Conservation (phyloP, 2,888 invertebrate species). For the Lasioglossum villosulum region DNA sequence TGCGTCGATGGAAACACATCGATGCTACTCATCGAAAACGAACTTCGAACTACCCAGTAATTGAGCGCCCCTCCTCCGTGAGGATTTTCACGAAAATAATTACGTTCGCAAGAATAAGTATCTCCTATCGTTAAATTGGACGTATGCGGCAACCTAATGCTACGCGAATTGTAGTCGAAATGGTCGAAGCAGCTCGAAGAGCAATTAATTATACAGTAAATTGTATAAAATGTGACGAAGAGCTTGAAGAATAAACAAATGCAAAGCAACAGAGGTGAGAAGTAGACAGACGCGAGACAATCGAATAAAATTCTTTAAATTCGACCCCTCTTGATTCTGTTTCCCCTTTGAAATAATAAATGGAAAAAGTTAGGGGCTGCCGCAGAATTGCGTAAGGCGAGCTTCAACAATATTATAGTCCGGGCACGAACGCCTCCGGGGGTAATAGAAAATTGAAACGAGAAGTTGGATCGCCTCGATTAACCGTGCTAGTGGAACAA, state of each 20-base stretch:
- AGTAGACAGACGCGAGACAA: background rate
- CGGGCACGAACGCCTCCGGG: background rate
- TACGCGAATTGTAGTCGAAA: too few relatives aligned
- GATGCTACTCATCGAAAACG: background rate
- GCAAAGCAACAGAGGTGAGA: background rate
- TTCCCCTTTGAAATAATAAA: background rate
- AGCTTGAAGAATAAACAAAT: background rate
- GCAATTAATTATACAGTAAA: background rate
- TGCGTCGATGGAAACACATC: slow-evolving; percentile 24
- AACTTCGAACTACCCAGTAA: slow-evolving; percentile 8
- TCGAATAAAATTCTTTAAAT: background rate
- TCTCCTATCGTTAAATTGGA: background rate
- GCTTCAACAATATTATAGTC: slow-evolving; percentile 6
- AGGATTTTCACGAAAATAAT: background rate
- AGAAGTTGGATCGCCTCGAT: slow-evolving; percentile 18
- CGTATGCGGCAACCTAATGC: too few relatives aligned
- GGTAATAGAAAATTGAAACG: slow-evolving; percentile 31
- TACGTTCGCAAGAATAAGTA: slow-evolving; percentile 16
- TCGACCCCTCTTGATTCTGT: background rate
- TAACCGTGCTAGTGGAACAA: slow-evolving; percentile 26
- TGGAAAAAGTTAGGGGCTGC: background rate
- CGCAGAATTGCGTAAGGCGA: background rate
- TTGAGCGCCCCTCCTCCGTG: background rate
- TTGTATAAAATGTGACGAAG: too few relatives aligned
- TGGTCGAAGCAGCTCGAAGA: too few relatives aligned